Percentiles rank a stretch among this genome's conserved stretches.
Conservation (phyloP, 2,888 invertebrate genomes). For the Tetheella fluctuosa region DNA sequence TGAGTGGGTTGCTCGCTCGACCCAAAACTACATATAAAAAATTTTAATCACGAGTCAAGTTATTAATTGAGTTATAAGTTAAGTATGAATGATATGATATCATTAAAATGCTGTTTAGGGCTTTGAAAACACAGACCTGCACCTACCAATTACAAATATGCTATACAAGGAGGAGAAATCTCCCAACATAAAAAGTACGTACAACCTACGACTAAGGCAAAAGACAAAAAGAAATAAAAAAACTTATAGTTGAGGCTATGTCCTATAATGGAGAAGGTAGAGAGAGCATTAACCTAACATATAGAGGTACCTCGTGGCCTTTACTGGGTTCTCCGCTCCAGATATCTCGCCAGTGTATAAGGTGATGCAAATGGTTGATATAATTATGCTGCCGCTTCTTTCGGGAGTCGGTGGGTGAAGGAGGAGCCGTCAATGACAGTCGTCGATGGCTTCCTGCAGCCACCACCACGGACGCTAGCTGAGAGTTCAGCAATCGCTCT, state of each 20-base stretch:
- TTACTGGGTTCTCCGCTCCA: conserved; percentile 78
- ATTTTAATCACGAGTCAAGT: no score
- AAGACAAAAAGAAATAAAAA: conserved; percentile 18
- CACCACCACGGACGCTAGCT: conserved; percentile 60
- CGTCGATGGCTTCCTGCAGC: conserved; percentile 60
- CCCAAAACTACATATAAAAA: no score
- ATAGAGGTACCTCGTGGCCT: conserved; percentile 67
- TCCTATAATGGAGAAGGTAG: background rate
- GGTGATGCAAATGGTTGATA: conserved; percentile 75
- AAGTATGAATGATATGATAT: no score
- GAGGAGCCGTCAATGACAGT: conserved; percentile 77
- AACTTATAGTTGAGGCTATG: background rate
- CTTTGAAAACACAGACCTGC: no score
- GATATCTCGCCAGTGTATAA: conserved; percentile 79
- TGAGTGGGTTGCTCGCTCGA: no score
- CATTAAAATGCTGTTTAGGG: no score
- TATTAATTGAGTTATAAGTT: no score
- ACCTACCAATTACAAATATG: no score
- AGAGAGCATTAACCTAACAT: conserved; percentile 2
- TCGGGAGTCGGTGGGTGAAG: conserved; percentile 77
- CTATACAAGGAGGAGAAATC: background rate
- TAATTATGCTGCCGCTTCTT: conserved; percentile 77
- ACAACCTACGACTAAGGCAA: background rate
- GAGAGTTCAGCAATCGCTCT: conserved; percentile 65
- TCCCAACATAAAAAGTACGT: background rate